A percentile compares a stretch with the other conserved stretches of the same genome.
These are phyloP conservation scores for Siniperca knerii DNA, from an alignment of 2,113 vertebrate genomes.

Conservation along the genomic window DNA sequence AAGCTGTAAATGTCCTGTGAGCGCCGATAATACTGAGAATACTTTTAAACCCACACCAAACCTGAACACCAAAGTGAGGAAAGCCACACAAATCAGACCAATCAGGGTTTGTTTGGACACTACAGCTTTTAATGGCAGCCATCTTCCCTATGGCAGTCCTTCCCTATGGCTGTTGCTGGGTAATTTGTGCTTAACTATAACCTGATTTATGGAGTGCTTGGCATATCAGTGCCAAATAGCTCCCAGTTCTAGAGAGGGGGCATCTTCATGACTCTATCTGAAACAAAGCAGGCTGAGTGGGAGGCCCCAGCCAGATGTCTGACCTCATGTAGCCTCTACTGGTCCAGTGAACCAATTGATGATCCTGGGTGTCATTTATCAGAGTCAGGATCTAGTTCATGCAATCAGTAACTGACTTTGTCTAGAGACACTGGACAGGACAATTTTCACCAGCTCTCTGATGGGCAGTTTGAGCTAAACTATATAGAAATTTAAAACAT, in stretches of 20 bases:
- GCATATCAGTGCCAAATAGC: conserved; percentile 48
- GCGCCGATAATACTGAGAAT: neutral
- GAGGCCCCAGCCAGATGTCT: conserved; percentile 53
- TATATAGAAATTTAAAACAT: neutral
- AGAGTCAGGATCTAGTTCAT: conserved; percentile 10
- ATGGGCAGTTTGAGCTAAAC: neutral
- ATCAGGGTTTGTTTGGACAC: conserved; percentile 28
- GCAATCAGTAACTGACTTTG: neutral
- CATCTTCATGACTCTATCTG: conserved; percentile 30
- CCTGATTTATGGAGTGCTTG: conserved; percentile 65
- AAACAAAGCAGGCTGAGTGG: conserved; percentile 36
- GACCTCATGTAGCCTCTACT: conserved; percentile 37
- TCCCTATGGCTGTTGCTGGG: conserved; percentile 45
- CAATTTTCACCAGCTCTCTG: neutral
- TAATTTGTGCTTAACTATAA: conserved; percentile 54
- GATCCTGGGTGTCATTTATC: conserved; percentile 42
- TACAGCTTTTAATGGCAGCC: conserved; percentile 33
- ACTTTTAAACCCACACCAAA: conserved; percentile 11
- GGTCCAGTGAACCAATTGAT: conserved; percentile 46
- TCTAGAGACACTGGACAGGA: neutral
- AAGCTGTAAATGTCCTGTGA: conserved; percentile 50
- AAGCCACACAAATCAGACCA: conserved; percentile 44
- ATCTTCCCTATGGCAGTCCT: conserved; percentile 37
- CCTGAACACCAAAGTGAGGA: conserved; percentile 7
- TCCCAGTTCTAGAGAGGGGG: conserved; percentile 37